Conservation (phyloP, 2,113 vertebrate genomes). For the Hystrix cristata region DNA sequence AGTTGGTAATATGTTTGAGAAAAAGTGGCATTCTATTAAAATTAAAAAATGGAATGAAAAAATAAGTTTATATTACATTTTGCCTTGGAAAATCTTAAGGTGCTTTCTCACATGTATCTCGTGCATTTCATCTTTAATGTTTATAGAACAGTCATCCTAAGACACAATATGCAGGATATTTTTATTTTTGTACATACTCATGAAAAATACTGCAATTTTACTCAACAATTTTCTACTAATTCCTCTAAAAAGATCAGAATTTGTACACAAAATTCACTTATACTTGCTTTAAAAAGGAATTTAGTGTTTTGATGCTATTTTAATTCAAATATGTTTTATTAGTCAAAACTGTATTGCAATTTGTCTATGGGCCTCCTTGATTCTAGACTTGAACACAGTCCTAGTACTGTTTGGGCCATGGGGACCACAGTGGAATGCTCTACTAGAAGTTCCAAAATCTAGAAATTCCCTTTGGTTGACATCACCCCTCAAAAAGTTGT, state of each 20-base stretch:
- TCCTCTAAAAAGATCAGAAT: slow-evolving; percentile 14
- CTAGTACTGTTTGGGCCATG: background rate
- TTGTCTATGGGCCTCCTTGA: background rate
- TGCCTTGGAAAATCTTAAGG: slow-evolving; percentile 18
- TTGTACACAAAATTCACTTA: slow-evolving; percentile 29
- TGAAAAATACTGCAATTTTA: background rate
- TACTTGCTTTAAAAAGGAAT: slow-evolving; percentile 6
- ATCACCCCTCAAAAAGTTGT: background rate
- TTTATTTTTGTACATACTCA: slow-evolving; percentile 15
- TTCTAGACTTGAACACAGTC: background rate
- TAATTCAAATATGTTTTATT: background rate
- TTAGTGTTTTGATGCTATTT: slow-evolving; percentile 37
- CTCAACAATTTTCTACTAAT: background rate
- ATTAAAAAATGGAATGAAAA: slow-evolving; percentile 25
- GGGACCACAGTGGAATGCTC: background rate
- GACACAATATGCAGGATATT: background rate
- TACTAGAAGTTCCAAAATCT: background rate
- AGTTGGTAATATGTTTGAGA: slow-evolving; percentile 54
- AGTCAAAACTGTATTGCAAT: background rate
- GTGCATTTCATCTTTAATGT: background rate
- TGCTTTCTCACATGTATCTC: background rate
- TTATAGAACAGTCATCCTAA: background rate
- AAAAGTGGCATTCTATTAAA: slow-evolving; percentile 46
- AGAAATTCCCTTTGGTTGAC: background rate
- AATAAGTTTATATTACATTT: slow-evolving; percentile 34